Evolutionary conservation across 2,797 vertebrate species (phyloP).

Genomic region (Gallinago solitaria): DNA sequence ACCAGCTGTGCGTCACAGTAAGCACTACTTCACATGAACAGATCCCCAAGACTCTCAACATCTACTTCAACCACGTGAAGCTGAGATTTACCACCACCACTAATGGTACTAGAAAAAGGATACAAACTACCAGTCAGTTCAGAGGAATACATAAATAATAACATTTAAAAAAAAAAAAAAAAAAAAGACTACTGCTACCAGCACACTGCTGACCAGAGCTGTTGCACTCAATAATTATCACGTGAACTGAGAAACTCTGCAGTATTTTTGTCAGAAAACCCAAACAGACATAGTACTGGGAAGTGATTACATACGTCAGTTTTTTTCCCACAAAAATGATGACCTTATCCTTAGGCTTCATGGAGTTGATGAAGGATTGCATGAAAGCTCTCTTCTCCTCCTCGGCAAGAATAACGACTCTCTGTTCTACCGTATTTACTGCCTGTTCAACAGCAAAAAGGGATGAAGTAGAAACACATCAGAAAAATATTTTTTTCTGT

Average conservation of each 20-base stretch:
- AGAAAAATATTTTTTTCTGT: neutral
- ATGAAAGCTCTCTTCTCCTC: slow-evolving; percentile 90
- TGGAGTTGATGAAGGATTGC: slow-evolving; percentile 84
- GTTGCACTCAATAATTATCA: neutral
- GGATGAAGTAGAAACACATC: neutral
- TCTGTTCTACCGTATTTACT: slow-evolving; percentile 91
- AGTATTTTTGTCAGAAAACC: neutral
- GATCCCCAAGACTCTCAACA: neutral
- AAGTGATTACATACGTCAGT: slow-evolving; percentile 80
- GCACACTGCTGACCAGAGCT: neutral
- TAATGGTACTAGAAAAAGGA: neutral
- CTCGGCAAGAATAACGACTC: slow-evolving; percentile 84
- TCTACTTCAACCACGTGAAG: neutral
- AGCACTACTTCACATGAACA: neutral
- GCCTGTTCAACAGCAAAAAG: slow-evolving; percentile 78
- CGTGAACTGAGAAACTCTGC: neutral
- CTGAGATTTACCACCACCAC: neutral
- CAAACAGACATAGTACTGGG: neutral
- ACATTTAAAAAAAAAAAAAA: neutral
- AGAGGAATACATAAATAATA: neutral
- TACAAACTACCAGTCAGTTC: neutral
- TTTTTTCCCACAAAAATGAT: slow-evolving; percentile 96
- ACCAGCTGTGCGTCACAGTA: rapidly evolving
- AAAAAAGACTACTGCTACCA: neutral
- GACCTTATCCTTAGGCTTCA: slow-evolving; percentile 90